These are phyloP conservation scores for Pelosia muscerda DNA, from an alignment of 2,888 invertebrate genomes.

Conservation along the genomic window DNA sequence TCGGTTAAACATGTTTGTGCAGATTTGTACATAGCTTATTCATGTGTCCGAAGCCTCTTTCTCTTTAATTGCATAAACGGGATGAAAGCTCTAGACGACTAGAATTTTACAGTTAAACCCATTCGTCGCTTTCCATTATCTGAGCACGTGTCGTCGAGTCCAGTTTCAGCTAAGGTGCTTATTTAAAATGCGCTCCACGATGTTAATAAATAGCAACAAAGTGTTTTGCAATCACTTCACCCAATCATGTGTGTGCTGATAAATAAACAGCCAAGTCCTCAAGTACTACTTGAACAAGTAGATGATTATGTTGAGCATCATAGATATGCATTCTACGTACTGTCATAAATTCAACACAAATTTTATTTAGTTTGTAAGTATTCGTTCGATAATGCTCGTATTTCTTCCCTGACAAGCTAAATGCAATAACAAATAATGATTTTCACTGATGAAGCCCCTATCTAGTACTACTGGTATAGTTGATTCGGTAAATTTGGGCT, in stretches of 20 bases:
- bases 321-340: background rate
- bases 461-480: background rate
- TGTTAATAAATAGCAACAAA: constrained; percentile 2
- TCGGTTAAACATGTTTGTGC: background rate
- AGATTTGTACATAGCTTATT: background rate
- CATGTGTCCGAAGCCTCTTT: background rate
- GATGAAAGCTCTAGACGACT: background rate
- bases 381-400: too few relatives aligned
- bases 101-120: background rate
- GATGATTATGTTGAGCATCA: background rate
- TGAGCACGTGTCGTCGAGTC: constrained; percentile 1
- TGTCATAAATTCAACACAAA: background rate
- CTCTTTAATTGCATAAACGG: background rate
- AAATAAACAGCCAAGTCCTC: background rate
- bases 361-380: too few relatives aligned
- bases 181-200: background rate
- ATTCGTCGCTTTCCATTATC: constrained; percentile 6
- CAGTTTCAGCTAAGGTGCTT: background rate
- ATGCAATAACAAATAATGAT: too few relatives aligned
- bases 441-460: background rate
- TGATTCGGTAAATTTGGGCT: background rate
- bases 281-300: background rate
- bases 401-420: too few relatives aligned
- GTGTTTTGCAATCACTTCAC: background rate
- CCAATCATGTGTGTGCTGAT: background rate